Percentiles rank a stretch among this genome's conserved stretches.
Conservation (phyloP, 2,113 vertebrate species). For the Tupaia tana region DNA sequence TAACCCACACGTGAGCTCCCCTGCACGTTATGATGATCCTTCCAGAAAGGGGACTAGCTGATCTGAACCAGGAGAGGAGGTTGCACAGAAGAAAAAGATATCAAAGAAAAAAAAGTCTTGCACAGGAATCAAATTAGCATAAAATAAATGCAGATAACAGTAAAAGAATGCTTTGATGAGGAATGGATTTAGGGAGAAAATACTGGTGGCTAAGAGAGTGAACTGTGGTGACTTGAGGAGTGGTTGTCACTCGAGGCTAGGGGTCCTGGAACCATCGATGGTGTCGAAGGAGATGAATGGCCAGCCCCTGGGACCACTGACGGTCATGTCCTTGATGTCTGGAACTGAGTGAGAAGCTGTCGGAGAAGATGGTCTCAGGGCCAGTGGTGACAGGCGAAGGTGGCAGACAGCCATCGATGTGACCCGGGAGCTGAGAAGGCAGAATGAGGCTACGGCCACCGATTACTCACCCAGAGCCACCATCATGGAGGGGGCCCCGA, state of each 20-base stretch:
- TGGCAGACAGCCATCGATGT: background rate
- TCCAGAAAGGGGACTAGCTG: no score
- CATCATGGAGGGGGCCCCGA: background rate
- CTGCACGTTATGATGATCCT: no score
- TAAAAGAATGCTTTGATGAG: no score
- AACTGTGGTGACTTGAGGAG: background rate
- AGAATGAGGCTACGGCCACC: background rate
- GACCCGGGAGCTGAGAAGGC: background rate
- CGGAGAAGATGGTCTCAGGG: background rate
- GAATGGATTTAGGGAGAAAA: background rate
- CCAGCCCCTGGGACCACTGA: rapidly evolving
- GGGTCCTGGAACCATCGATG: background rate
- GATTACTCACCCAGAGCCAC: background rate
- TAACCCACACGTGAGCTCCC: no score
- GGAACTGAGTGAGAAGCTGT: background rate
- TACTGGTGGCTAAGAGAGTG: background rate
- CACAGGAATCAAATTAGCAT: no score
- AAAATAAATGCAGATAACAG: no score
- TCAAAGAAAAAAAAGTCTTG: no score
- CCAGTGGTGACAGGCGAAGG: background rate
- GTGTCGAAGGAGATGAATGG: background rate
- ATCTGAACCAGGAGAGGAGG: no score
- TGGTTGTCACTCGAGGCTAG: background rate
- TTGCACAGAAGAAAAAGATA: no score
- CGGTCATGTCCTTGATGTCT: background rate